These are phyloP conservation scores for Rhopalosiphum maidis DNA, from an alignment of 1,140 invertebrate species.

Conservation along the genomic window DNA sequence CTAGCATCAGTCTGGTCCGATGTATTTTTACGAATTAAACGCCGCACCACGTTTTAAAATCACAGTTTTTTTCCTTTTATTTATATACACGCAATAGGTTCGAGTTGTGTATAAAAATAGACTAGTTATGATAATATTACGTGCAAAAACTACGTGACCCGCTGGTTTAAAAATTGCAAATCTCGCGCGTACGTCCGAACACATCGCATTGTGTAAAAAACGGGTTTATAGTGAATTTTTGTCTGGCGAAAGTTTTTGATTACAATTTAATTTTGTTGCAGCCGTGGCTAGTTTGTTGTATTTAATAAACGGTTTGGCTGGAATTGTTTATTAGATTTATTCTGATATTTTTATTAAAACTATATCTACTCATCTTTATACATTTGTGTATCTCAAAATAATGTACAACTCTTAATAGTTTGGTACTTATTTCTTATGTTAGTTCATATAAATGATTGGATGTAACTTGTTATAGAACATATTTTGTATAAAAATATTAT, in stretches of 20 bases:
- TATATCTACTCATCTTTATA: not conserved
- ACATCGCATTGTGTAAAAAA: not conserved
- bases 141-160: not conserved
- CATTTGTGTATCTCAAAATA: not conserved
- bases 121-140: constrained; percentile 7
- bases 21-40: constrained; percentile 35
- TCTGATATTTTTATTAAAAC: not conserved
- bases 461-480: not conserved
- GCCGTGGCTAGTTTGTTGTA: not conserved
- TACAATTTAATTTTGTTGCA: not conserved
- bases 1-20: not conserved
- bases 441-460: not conserved
- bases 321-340: not conserved
- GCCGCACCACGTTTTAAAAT: not conserved
- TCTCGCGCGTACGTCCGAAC: not conserved
- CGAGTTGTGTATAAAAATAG: constrained; percentile 1
- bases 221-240: not conserved
- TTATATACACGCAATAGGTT: not conserved
- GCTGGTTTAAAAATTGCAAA: not conserved
- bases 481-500: not conserved
- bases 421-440: not conserved
- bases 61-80: not conserved
- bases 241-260: not conserved
- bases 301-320: not conserved
- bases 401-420: not conserved